Conservation (phyloP, 2,888 invertebrate species). For the Clanis bilineata region DNA sequence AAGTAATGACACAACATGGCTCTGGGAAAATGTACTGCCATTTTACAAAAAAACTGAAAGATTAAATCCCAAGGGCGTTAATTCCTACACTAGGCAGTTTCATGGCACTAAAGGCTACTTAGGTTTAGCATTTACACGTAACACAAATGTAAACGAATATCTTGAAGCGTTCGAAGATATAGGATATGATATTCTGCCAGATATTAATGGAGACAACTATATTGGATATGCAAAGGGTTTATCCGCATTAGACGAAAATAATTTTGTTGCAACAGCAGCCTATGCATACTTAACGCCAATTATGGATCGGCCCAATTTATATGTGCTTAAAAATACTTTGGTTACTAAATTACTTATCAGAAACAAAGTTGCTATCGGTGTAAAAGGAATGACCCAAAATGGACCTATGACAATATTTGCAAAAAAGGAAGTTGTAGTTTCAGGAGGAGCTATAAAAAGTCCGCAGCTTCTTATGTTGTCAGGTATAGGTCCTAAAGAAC, state of each 20-base stretch:
- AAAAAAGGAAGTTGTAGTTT: constrained; percentile 46
- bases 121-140: constrained; percentile 37
- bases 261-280: constrained; percentile 39
- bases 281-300: constrained; percentile 36
- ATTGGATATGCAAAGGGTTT: constrained; percentile 40
- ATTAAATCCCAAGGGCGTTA: constrained; percentile 26
- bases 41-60: constrained; percentile 49
- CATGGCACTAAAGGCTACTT: constrained; percentile 38
- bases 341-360: constrained; percentile 43
- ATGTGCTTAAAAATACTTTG: constrained; percentile 40
- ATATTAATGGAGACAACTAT: constrained; percentile 46
- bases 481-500: constrained; percentile 47
- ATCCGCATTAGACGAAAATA: constrained; percentile 29
- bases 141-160: constrained; percentile 26
- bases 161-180: constrained; percentile 55
- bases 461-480: constrained; percentile 51
- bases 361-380: constrained; percentile 41
- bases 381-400: constrained; percentile 29
- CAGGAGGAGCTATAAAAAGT: constrained; percentile 46
- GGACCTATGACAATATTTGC: constrained; percentile 32
- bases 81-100: constrained; percentile 27
- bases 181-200: constrained; percentile 50
- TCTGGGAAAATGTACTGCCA: constrained; percentile 39
- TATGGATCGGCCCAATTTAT: constrained; percentile 37
- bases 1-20: constrained; percentile 40